Conservation (phyloP, 2,888 invertebrate genomes). For the Lysandra coridon region DNA sequence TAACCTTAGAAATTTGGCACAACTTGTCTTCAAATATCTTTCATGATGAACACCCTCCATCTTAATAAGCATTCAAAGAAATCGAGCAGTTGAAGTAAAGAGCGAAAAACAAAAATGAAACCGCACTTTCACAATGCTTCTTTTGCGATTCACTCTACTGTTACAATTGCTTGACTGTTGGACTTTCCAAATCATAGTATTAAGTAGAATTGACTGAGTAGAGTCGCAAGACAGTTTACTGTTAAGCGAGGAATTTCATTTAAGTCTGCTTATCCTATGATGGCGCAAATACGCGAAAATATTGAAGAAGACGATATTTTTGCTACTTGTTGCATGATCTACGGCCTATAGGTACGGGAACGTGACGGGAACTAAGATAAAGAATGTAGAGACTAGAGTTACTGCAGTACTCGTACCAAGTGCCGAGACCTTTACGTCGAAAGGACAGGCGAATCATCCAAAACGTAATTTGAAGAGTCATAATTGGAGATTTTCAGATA, state of each 20-base stretch:
- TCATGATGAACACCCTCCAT: constrained; percentile 47
- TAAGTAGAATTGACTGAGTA: background rate
- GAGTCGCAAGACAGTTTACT: no score
- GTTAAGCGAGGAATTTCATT: no score
- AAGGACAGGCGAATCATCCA: no score
- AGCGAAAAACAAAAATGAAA: constrained; percentile 48
- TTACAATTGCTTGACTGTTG: background rate
- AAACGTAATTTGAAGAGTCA: no score
- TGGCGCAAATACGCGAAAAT: background rate
- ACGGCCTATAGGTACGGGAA: no score
- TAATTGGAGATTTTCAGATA: no score
- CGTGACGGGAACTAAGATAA: no score
- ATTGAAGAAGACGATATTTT: background rate
- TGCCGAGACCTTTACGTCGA: no score
- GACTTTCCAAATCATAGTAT: background rate
- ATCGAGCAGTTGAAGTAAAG: constrained; percentile 52
- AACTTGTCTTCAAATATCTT: constrained; percentile 1
- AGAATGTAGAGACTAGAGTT: no score
- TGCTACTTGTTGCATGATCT: no score
- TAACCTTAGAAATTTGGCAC: background rate
- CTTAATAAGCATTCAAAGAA: constrained; percentile 59
- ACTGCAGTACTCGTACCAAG: no score
- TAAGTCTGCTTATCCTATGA: background rate
- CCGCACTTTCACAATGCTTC: constrained; percentile 47
- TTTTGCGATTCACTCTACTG: constrained; percentile 25